Base-by-base conservation (phyloP, 2,888 invertebrate genomes). In the Spisula solida region DNA sequence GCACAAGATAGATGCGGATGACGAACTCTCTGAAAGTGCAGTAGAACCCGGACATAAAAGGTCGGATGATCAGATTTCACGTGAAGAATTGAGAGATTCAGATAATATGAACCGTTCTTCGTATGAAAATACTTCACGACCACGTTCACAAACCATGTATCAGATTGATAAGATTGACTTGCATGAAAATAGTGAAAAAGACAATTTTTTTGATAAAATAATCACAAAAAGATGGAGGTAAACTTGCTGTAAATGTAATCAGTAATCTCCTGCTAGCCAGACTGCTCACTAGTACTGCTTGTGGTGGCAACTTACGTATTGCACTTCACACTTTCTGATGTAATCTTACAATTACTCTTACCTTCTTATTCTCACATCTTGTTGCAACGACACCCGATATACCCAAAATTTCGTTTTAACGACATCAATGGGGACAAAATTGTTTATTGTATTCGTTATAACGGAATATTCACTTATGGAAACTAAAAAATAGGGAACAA, bases 1-100 rank as follows among this genome's bases (percentile, higher is more conserved):
- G 82, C 86, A 93, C 29, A 93, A 93, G 91, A 85, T 87, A 66
- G 91, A 91, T 16, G 79, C 31, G 66, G 86, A 81, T 0, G 48
- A 47, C 25, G 81, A 86, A 70, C 31, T 41, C 31, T 31, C 56
- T 55, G 80, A 80, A 66, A 86, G 81, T 86, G 86, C 41, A 55
- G 81, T 86, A 70, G 86, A 66, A 12, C 6, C 56, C 86, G 86
- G 86, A 86, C 86, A 86, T 25, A 60, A 41, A 66, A 70, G 56
- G 60, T 80, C 60, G 80, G 86, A 86, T 51, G 60, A 47, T 78
- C 47, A 78, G 18, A 47, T 29, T 34, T 51, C 48, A 25, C 34
- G 31, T 31, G 48, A 75, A 55, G 55, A 84, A 51, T 55, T 84
- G 48, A 34, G 48, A 84, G 80, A 80, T 80, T 80, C 80, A 41